A percentile compares a stretch with the other conserved stretches of the same genome.
phyloP scores from a whole-genome alignment of 2,888 invertebrate genomes.

The Parelbella ahira region DNA sequence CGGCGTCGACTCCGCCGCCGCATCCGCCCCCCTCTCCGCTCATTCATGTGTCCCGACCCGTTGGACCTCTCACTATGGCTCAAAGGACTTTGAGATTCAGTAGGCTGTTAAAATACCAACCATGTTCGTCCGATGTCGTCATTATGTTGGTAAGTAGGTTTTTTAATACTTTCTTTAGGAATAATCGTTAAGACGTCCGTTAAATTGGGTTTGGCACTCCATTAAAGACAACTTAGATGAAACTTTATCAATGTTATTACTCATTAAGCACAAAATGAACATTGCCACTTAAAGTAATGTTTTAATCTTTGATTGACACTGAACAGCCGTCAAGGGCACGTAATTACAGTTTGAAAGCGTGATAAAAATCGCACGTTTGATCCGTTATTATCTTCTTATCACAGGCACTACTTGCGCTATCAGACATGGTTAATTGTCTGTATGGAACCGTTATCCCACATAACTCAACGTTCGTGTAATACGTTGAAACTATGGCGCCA shows the following conservation, averaged over 20 bases:
- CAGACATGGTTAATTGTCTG: conserved; percentile 7
- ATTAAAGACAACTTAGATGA: too few relatives aligned
- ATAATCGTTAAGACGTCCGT: neutral
- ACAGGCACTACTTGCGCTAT: conserved; percentile 4
- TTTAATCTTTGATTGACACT: conserved; percentile 9
- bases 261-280: too few relatives aligned
- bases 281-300: neutral
- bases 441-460: too few relatives aligned
- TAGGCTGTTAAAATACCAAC: conserved; percentile 84
- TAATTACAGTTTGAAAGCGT: conserved; percentile 1
- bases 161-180: conserved; percentile 1
- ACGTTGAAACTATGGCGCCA: conserved; percentile 1
- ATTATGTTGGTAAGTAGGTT: conserved; percentile 62
- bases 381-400: conserved; percentile 11
- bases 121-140: conserved; percentile 73
- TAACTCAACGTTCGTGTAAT: too few relatives aligned
- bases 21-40: conserved; percentile 61
- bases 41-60: conserved; percentile 63
- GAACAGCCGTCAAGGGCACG: conserved; percentile 1
- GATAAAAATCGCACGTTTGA: conserved; percentile 14
- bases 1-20: conserved; percentile 70
- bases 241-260: too few relatives aligned
- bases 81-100: conserved; percentile 85
- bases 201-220: conserved; percentile 4
- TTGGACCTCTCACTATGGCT: conserved; percentile 83